Evolutionary conservation across 2,888 invertebrate species (phyloP).

Genomic region (Marasmarcha lunaedactyla): DNA sequence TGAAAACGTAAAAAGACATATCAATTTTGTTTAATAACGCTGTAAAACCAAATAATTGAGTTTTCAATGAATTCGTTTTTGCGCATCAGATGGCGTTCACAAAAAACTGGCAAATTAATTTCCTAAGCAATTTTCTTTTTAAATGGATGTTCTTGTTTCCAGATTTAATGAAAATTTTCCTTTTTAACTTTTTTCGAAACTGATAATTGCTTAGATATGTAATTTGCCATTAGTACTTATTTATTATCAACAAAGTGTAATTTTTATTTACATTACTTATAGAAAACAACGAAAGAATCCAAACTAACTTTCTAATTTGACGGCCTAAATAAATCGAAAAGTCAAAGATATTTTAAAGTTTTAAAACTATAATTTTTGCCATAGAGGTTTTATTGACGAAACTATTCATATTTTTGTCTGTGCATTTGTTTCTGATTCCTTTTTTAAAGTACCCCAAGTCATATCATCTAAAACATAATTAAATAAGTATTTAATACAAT

Average conservation of each 20-base stretch:
- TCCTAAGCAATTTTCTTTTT: background rate
- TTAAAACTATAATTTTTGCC: background rate
- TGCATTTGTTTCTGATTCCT: background rate
- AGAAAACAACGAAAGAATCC: background rate
- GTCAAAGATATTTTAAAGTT: background rate
- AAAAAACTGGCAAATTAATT: background rate
- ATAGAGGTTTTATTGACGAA: background rate
- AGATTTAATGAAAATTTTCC: background rate
- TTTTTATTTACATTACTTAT: background rate
- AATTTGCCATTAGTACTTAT: background rate
- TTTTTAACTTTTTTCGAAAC: no score
- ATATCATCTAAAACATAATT: slow-evolving; percentile 50
- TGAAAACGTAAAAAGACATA: no score
- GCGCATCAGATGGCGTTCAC: background rate
- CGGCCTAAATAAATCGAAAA: background rate
- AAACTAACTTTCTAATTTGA: background rate
- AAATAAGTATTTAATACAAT: slow-evolving; percentile 31
- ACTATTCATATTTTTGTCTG: background rate
- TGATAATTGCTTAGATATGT: no score
- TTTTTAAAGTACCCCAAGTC: slow-evolving; percentile 41
- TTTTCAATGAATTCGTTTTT: background rate
- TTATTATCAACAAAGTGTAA: background rate
- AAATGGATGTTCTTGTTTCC: background rate
- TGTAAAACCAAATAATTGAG: no score
- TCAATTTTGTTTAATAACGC: no score